Base-by-base conservation (phyloP, 2,113 vertebrate genomes). In the Dromas ardeola region DNA sequence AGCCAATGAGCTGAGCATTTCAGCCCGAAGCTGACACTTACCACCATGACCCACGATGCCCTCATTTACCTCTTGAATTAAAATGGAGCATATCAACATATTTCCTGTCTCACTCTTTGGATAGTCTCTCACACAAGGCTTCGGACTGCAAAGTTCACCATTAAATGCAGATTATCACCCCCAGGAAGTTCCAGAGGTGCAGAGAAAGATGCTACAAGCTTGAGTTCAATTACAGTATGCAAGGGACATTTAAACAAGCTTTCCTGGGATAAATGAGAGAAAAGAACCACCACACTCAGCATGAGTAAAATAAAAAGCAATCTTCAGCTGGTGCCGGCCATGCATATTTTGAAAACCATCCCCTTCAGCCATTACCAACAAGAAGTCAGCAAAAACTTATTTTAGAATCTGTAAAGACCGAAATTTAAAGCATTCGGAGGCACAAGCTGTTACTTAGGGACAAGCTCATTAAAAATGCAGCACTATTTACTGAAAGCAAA, bases 351-450 rank as follows among this genome's bases (percentile, higher is more conserved):
- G 92, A 91, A 96, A 96, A 90, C 79, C 80, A 83, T 65, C 65
- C 86, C 67, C 91, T 89, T 93, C 79, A 92, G 90, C 90, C 86
- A 86, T 86, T 88, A 95, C 47, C 90, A 96, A 94, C 88, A 82
- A 91, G 86, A 96, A 96, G 93, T 96, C 96, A 96, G 91, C 96
- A 96, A 95, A 97, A 81, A 88, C 92, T 93, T 96, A 93, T 90
- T 95, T 96, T 80, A 92, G 93, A 87, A 88, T 80, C 63, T 93
- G 86, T 95, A 97, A 95, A 96, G 79, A 90, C 29, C 77, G 52
- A 80, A 67, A 86, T 81, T 93, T 85, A 86, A 94, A 93, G 80
- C 80, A 91, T 89, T 93, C 82, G 78, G 80, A 3, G 30, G 73
- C 77, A 81, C 81, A 74, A 93, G 90, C 67, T 86, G 65, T 88